Conservation (phyloP, 2,113 vertebrate genomes). For the Geococcyx californianus region DNA sequence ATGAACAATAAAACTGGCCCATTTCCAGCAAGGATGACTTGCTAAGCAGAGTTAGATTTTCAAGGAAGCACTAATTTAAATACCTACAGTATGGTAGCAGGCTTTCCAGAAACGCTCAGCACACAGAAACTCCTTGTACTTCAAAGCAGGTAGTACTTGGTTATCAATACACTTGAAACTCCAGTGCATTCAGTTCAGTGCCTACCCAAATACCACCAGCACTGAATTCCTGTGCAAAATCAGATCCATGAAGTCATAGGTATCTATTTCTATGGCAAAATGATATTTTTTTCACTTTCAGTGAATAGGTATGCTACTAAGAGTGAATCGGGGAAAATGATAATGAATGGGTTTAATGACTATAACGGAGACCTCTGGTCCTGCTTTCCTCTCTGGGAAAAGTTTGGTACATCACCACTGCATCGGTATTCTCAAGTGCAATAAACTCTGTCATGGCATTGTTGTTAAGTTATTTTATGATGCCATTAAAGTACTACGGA, state of each 20-base stretch:
- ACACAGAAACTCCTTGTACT: not conserved
- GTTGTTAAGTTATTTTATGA: not conserved
- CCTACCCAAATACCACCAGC: not conserved
- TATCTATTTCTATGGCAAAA: not conserved
- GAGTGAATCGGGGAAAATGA: not conserved
- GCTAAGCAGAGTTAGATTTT: not conserved
- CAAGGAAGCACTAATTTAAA: not conserved
- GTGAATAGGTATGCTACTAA: not conserved
- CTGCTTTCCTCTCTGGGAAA: not conserved
- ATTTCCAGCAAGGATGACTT: not conserved
- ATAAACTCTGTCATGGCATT: not conserved
- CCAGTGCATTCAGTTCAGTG: not conserved
- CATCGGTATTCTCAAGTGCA: not conserved
- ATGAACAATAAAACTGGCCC: not conserved
- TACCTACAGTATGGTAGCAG: not conserved
- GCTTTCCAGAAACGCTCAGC: not conserved
- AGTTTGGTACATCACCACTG: not conserved
- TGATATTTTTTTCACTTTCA: not conserved
- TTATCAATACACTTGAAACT: not conserved
- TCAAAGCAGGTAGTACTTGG: not conserved
- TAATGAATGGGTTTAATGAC: not conserved
- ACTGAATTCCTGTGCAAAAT: not conserved
- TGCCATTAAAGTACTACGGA: not conserved
- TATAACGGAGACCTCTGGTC: not conserved
- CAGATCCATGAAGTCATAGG: not conserved